phyloP scores from a whole-genome alignment of 1,140 invertebrate genomes.

The Conopomorpha cramerella region DNA sequence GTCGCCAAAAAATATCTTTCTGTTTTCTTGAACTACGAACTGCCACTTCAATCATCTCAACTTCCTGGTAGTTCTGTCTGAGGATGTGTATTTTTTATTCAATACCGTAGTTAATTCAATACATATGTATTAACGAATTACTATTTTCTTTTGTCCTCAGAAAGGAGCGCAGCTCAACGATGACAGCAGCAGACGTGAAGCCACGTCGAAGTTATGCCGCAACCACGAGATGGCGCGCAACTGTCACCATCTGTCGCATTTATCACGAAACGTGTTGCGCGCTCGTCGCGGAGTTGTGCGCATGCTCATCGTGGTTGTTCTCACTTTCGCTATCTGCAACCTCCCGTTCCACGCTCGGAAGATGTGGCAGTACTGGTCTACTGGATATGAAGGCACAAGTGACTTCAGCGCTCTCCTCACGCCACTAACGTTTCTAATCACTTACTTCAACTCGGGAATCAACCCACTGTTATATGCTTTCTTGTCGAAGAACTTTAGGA shows the following conservation, averaged over 20 bases:
- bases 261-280: slow-evolving; percentile 70
- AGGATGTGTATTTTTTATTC: too few relatives aligned
- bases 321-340: slow-evolving; percentile 84
- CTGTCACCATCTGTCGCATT: slow-evolving; percentile 63
- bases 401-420: slow-evolving; percentile 76
- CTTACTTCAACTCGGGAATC: slow-evolving; percentile 83
- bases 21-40: too few relatives aligned
- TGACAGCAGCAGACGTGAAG: slow-evolving; percentile 8
- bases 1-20: too few relatives aligned
- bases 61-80: too few relatives aligned
- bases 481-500: slow-evolving; percentile 77
- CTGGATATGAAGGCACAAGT: slow-evolving; percentile 66
- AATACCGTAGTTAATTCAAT: too few relatives aligned
- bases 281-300: slow-evolving; percentile 74
- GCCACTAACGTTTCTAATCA: slow-evolving; percentile 80
- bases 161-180: slow-evolving; percentile 17
- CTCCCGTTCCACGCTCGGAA: slow-evolving; percentile 83
- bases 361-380: slow-evolving; percentile 76
- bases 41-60: too few relatives aligned
- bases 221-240: slow-evolving; percentile 24
- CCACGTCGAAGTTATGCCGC: slow-evolving; percentile 21
- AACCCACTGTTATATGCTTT: slow-evolving; percentile 86
- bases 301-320: slow-evolving; percentile 81
- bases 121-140: too few relatives aligned
- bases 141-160: slow-evolving; percentile 14